These are phyloP conservation scores for Tetragonula carbonaria DNA, from an alignment of 2,888 invertebrate genomes.

Conservation along the genomic window DNA sequence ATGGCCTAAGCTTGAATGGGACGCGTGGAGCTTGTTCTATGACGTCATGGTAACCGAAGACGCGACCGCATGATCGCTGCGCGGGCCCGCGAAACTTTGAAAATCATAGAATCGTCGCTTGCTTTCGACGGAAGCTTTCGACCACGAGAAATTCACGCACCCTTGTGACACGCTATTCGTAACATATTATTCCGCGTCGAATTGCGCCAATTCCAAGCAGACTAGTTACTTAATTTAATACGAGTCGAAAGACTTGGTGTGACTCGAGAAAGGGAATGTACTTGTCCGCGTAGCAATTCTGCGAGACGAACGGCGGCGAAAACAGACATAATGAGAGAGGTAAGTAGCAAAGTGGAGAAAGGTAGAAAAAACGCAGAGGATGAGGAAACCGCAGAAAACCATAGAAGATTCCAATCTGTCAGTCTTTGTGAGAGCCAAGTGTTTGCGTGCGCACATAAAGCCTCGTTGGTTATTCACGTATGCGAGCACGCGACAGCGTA, in stretches of 20 bases:
- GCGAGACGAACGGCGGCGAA: background rate
- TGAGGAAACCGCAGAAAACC: constrained; percentile 14
- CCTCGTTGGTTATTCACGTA: constrained; percentile 24
- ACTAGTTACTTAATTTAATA: constrained; percentile 21
- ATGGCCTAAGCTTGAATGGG: background rate
- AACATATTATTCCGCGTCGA: background rate
- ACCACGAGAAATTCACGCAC: background rate
- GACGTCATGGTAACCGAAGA: constrained; percentile 6
- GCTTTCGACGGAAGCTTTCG: background rate
- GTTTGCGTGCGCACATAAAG: constrained; percentile 27
- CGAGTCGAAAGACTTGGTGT: background rate
- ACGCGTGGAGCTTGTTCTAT: background rate
- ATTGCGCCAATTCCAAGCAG: background rate
- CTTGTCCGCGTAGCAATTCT: constrained; percentile 10
- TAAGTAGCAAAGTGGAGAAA: background rate
- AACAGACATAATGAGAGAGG: constrained; percentile 14
- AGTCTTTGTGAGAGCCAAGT: constrained; percentile 21
- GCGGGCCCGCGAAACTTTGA: constrained; percentile 50
- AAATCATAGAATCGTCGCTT: constrained; percentile 16
- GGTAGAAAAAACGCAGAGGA: no score
- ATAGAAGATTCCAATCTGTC: constrained; percentile 53
- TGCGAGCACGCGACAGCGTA: constrained; percentile 25
- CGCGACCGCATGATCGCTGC: background rate
- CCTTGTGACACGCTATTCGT: no score
- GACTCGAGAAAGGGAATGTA: background rate